Evolutionary conservation across 2,797 vertebrate genomes (phyloP).

Genomic region (Myotis vivesi): DNA sequence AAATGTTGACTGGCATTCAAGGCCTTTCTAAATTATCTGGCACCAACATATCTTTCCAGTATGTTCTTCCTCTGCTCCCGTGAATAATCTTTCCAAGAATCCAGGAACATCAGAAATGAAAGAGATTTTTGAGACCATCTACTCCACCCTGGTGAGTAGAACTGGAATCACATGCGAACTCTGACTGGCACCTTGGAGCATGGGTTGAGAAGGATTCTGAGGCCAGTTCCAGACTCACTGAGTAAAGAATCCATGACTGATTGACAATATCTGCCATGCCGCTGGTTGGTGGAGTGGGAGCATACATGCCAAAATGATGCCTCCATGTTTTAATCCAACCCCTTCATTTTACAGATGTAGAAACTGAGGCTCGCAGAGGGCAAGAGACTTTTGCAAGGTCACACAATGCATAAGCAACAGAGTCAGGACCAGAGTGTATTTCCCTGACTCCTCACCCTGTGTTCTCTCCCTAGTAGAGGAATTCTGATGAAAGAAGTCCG

Average conservation of each 20-base stretch:
- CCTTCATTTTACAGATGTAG: not conserved
- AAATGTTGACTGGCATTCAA: constrained; percentile 37
- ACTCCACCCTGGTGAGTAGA: not conserved
- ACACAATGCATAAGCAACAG: not conserved
- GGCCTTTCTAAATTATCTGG: constrained; percentile 18
- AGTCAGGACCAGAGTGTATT: not conserved
- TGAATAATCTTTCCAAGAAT: not conserved
- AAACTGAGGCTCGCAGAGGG: not conserved
- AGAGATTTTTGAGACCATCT: not conserved
- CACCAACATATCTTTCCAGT: not conserved
- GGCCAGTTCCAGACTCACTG: not conserved
- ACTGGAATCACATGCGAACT: not conserved
- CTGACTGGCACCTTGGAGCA: not conserved
- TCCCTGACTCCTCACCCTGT: not conserved
- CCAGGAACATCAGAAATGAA: not conserved
- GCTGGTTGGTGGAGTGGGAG: not conserved
- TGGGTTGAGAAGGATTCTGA: not conserved
- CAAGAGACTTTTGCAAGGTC: not conserved
- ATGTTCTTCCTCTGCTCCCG: not conserved
- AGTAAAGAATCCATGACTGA: not conserved
- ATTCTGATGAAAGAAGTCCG: not conserved
- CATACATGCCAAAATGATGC: not conserved
- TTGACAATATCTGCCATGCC: not conserved
- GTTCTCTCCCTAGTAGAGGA: not conserved
- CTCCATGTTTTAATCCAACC: not conserved